These are phyloP conservation scores for Drosophila paramelanica DNA, from an alignment of 2,888 invertebrate species.

Conservation along the genomic window DNA sequence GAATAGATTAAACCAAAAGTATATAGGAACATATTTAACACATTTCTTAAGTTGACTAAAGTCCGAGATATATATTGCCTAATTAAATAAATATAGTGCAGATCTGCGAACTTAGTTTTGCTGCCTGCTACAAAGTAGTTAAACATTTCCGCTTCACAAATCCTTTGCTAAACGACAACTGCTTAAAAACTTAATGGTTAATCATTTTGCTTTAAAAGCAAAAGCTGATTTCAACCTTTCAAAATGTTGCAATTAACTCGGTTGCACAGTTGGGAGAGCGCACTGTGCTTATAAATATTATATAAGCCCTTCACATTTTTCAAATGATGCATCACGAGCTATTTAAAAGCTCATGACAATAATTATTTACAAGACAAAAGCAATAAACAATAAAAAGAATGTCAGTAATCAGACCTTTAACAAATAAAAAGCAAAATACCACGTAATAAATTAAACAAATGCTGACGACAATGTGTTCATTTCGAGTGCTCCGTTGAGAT, in stretches of 20 bases:
- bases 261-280: conserved; percentile 16
- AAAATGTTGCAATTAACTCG: conserved; percentile 41
- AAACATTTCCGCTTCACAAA: neutral
- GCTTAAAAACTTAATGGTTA: conserved; percentile 6
- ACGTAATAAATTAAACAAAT: conserved; percentile 56
- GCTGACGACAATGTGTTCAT: conserved; percentile 46
- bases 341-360: conserved; percentile 34
- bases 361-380: conserved; percentile 23
- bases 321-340: conserved; percentile 40
- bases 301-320: conserved; percentile 49
- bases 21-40: no score
- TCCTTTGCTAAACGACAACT: conserved; percentile 4
- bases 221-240: conserved; percentile 21
- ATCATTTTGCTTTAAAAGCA: conserved; percentile 35
- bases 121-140: neutral
- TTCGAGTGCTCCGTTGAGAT: conserved; percentile 48
- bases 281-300: conserved; percentile 19
- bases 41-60: no score
- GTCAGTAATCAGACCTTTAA: conserved; percentile 27
- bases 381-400: conserved; percentile 7
- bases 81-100: no score
- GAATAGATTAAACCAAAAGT: neutral
- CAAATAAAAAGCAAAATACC: conserved; percentile 14
- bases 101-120: no score
- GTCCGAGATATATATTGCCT: no score